A percentile compares a stretch with the other conserved stretches of the same genome.
phyloP scores from a whole-genome alignment of 2,797 vertebrate species.

The Thaleichthys pacificus region DNA sequence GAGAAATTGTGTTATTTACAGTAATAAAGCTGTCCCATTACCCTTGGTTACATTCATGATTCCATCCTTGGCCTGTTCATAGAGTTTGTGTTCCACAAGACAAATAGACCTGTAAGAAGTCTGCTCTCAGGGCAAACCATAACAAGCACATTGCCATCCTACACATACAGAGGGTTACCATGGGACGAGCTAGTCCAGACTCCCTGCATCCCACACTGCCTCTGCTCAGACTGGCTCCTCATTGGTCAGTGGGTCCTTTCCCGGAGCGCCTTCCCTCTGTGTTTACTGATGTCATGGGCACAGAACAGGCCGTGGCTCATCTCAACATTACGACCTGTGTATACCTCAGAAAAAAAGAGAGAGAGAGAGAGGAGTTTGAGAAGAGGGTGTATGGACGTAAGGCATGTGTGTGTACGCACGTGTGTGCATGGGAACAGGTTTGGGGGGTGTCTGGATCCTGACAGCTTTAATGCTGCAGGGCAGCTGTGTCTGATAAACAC shows the following conservation, averaged over 20 bases:
- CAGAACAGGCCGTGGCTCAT: slow-evolving; percentile 75
- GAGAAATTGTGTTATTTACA: slow-evolving; percentile 57
- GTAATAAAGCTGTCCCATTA: slow-evolving; percentile 50
- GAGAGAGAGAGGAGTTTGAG: slow-evolving; percentile 1
- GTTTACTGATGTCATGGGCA: slow-evolving; percentile 66
- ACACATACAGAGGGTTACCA: slow-evolving; percentile 50
- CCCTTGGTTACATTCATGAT: slow-evolving; percentile 65
- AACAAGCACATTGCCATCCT: slow-evolving; percentile 69
- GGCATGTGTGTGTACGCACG: background rate
- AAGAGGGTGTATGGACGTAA: slow-evolving; percentile 5
- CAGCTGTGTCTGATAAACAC: slow-evolving; percentile 63
- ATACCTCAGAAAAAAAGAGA: slow-evolving; percentile 59
- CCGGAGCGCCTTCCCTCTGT: slow-evolving; percentile 33
- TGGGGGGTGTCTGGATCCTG: slow-evolving; percentile 39
- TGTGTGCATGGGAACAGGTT: slow-evolving; percentile 4
- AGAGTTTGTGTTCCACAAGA: slow-evolving; percentile 63
- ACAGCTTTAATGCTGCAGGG: slow-evolving; percentile 53
- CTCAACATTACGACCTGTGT: slow-evolving; percentile 71
- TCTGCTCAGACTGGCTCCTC: slow-evolving; percentile 63
- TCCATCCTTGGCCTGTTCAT: slow-evolving; percentile 34
- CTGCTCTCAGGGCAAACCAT: slow-evolving; percentile 65
- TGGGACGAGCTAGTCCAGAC: slow-evolving; percentile 71
- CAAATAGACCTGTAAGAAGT: slow-evolving; percentile 65
- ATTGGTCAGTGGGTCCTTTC: slow-evolving; percentile 40
- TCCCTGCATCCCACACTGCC: slow-evolving; percentile 41